phyloP scores from a whole-genome alignment of 2,113 vertebrate genomes.

The Cheilinus undulatus region DNA sequence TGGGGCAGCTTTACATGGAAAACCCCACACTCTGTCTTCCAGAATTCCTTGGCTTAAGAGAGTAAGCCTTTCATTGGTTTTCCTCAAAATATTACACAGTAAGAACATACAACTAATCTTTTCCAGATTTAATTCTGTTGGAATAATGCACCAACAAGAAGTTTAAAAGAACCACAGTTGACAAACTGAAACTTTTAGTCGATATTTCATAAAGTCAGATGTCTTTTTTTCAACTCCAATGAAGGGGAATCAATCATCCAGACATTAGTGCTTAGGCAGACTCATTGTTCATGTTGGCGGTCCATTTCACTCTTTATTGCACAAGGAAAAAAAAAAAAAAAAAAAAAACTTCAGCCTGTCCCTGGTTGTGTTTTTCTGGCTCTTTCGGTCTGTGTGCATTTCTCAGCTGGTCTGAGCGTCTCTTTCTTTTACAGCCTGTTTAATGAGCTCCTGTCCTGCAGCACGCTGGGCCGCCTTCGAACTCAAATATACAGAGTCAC shows the following conservation, averaged over 20 bases:
- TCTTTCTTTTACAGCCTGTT: conserved; percentile 65
- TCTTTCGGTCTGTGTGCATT: background rate
- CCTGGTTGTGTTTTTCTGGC: conserved; percentile 8
- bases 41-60: too few species aligned
- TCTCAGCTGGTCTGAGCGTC: conserved; percentile 57
- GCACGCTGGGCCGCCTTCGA: conserved; percentile 49
- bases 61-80: too few species aligned
- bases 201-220: background rate
- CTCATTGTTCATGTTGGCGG: too few species aligned
- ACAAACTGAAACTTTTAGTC: background rate
- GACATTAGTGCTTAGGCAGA: too few species aligned
- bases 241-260: too few species aligned
- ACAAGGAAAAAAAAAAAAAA: too few species aligned
- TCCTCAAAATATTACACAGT: background rate
- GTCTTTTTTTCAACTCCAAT: background rate
- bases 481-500: conserved; percentile 66
- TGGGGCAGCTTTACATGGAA: too few species aligned
- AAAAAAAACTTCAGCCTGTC: too few species aligned
- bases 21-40: too few species aligned
- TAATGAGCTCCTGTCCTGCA: conserved; percentile 72
- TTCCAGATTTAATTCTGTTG: background rate
- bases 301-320: too few species aligned
- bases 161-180: too few species aligned
- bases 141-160: too few species aligned
- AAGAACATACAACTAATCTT: background rate